Evolutionary conservation across 2,888 invertebrate species (phyloP), one percentile per base, ranked within the genome.

Genomic region (Ornithoptera priamus): DNA sequence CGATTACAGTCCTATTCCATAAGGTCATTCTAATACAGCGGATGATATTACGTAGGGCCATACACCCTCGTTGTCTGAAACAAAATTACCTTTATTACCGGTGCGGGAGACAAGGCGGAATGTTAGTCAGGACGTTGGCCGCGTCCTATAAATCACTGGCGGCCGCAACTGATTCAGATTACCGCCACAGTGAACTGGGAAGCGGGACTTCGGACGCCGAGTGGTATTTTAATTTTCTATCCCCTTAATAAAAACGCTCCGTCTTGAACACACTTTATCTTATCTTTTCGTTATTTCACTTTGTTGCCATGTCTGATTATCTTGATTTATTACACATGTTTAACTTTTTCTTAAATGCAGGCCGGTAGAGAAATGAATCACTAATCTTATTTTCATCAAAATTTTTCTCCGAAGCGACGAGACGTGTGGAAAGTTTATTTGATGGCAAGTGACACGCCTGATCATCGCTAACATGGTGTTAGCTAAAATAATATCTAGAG

Each of bases 111-210:
- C 83, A 83, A 82, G 81, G 81, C 79, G 84, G 85, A 85, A 87
- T 84, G 83, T 78, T 77, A 76, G 78, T 73, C 76, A 77, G 79
- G 77, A 80, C 80, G 77, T 80, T 78, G 82, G 78, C 82, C 84
- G 83, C 84, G 83, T 85, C 82, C 81, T 87, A 90, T 90, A 91
- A 90, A 90, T 90, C 90, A 89, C 85, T 81, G 80, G 79, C 78
- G 78, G 78, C 81, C 81, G 87, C 87, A 88, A 88, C 88, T 84
- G 89, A 89, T 89, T 89, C 89, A 87, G 88, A 89, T 90, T 90
- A 85, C 86, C 77, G 81, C 73, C 80, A 78, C 77, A 82, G 85
- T 82, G 72, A 75, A 75, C 72, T 72, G 73, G 74, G 72, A 72
- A 73, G 69, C 69, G 69, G 72, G 72, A 72, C 72, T 80, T 78